Conservation (phyloP, 2,797 vertebrate species). For the Poeciliopsis infans region DNA sequence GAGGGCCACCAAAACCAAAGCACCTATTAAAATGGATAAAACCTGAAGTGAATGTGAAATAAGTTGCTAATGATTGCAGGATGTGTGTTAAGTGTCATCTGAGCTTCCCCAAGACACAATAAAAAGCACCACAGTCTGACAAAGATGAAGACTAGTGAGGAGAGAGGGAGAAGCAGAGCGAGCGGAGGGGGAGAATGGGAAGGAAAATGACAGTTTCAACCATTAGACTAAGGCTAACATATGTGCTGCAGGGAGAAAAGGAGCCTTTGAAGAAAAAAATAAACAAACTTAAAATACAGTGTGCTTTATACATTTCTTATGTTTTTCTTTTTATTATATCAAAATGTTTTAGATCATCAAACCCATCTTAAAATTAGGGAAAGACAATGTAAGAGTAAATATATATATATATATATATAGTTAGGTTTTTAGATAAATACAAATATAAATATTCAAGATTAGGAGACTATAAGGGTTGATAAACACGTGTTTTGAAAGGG, state of each 20-base stretch:
- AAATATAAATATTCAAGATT: too few species aligned
- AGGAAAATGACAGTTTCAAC: slow-evolving; percentile 33
- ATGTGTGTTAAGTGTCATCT: slow-evolving; percentile 54
- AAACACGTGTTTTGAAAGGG: too few species aligned
- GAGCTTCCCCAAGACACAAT: slow-evolving; percentile 49
- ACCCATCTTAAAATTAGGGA: background rate
- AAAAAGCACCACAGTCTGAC: slow-evolving; percentile 39
- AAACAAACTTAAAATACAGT: slow-evolving; percentile 15
- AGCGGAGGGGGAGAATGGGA: slow-evolving; percentile 3
- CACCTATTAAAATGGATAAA: slow-evolving; percentile 47
- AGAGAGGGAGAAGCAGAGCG: background rate
- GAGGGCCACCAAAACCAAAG: slow-evolving; percentile 41
- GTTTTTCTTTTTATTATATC: background rate
- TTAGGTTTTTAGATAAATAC: too few species aligned
- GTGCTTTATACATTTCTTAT: background rate
- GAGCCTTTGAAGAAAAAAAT: slow-evolving; percentile 20
- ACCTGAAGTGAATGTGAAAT: slow-evolving; percentile 63
- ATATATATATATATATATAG: background rate
- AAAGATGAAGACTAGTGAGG: slow-evolving; percentile 30
- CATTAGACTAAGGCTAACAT: slow-evolving; percentile 36
- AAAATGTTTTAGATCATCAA: background rate
- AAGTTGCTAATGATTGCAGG: slow-evolving; percentile 69
- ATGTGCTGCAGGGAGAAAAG: slow-evolving; percentile 46
- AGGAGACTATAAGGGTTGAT: too few species aligned
- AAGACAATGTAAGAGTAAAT: background rate